These are phyloP conservation scores for Mycetomoellerius zeteki DNA, from an alignment of 1,140 invertebrate species.

Conservation along the genomic window DNA sequence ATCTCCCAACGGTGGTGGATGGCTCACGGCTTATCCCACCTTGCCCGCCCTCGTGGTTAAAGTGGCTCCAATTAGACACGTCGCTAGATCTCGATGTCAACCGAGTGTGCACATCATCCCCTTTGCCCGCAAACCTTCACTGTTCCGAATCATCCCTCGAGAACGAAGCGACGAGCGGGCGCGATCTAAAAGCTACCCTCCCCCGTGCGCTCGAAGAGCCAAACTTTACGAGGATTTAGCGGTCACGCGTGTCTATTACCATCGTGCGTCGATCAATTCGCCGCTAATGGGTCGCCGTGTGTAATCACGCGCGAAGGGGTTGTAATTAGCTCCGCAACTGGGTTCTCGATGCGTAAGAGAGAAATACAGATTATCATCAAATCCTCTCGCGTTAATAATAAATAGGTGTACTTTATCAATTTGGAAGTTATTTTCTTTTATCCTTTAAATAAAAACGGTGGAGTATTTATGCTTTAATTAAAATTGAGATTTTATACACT, in stretches of 20 bases:
- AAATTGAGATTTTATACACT: background rate
- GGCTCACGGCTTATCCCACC: conserved; percentile 81
- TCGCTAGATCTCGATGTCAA: conserved; percentile 85
- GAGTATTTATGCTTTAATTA: background rate
- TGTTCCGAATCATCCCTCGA: conserved; percentile 49
- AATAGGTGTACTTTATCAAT: background rate
- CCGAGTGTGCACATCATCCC: conserved; percentile 64
- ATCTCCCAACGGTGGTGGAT: conserved; percentile 79
- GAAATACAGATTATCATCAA: conserved; percentile 3
- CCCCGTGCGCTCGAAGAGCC: conserved; percentile 10
- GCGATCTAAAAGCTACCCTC: conserved; percentile 34
- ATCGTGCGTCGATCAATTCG: conserved; percentile 50
- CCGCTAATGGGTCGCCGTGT: conserved; percentile 28
- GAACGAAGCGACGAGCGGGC: conserved; percentile 44
- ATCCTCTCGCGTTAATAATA: conserved; percentile 33
- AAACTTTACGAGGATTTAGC: conserved; percentile 57
- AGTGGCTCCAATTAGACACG: conserved; percentile 86
- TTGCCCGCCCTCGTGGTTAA: conserved; percentile 80
- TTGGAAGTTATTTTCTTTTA: background rate
- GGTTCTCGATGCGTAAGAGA: background rate
- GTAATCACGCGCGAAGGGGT: conserved; percentile 53
- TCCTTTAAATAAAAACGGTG: background rate
- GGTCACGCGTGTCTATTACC: conserved; percentile 50
- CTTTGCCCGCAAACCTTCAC: background rate
- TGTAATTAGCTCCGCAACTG: conserved; percentile 46